Evolutionary conservation across 2,888 invertebrate genomes (phyloP).

Genomic region (Agriopis aurantiaria): DNA sequence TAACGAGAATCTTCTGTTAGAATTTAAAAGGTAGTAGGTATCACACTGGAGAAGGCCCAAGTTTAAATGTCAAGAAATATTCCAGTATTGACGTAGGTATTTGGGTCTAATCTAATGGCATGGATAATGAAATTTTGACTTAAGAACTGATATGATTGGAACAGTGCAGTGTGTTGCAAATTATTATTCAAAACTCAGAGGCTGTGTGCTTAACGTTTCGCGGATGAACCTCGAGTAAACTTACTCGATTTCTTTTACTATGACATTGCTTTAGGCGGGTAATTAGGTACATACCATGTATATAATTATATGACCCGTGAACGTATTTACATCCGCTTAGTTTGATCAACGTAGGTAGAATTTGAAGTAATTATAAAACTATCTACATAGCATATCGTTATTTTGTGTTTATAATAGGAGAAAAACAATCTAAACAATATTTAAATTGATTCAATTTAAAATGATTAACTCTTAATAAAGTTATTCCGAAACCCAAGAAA

Average conservation of each 20-base stretch:
- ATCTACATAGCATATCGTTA: background rate
- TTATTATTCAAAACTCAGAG: background rate
- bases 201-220: background rate
- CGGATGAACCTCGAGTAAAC: background rate
- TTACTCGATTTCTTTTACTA: conserved; percentile 7
- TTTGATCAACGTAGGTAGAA: conserved; percentile 9
- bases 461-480: too few species aligned
- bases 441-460: too few species aligned
- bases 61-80: too few species aligned
- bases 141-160: too few species aligned
- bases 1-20: conserved; percentile 2
- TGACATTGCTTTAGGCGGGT: background rate
- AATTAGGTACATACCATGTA: background rate
- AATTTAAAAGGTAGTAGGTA: background rate
- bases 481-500: too few species aligned
- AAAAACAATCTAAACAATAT: background rate
- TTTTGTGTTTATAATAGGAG: background rate
- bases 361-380: background rate
- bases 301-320: conserved; percentile 24
- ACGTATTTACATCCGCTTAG: conserved; percentile 34
- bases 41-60: too few species aligned
- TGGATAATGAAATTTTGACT: too few species aligned
- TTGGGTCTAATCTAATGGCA: too few species aligned
- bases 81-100: too few species aligned
- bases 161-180: background rate